Evolutionary conservation across 2,888 invertebrate species (phyloP), one percentile per base, ranked within the genome.

Genomic region (Agrotis exclamationis): DNA sequence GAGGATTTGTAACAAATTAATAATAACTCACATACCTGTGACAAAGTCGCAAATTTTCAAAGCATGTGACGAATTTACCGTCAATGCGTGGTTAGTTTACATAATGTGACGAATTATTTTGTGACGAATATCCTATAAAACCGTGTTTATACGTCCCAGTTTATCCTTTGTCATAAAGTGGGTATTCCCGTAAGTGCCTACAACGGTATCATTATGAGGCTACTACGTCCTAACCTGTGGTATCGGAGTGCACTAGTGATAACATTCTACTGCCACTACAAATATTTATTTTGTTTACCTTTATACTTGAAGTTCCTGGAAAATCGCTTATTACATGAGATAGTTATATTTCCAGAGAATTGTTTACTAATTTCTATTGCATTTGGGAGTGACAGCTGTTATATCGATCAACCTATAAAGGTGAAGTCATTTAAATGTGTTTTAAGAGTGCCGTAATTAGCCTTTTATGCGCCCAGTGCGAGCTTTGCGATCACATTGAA

Each of bases 211-310:
- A 51, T n/a, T 22, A 50, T 16, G 13, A 76, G 48, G 24, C 51
- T 18, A 54, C 18, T 11, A 22, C n/a, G 22, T 28, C 24, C 53
- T 74, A 68, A 56, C 63, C 22, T 50, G 45, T 0, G 22, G 16
- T 44, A 44, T 28, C 44, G 13, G 54, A 76, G 72, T 63, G 72
- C 59, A 50, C 14, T 62, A 33, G 3, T 44, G 81, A n/a, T 56
- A 56, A 56, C 39, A 80, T 76, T 24, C 51, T 75, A 56, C 65
- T 47, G 22, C 39, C 53, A 75, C 63, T 63, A 39, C 47, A 53
- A 51, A 11, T 22, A 22, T 14, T 24, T 6, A 57, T 70, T 66
- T 60, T 66, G 22, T 51, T 13, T 16, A 28, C 20, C 13, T 16
- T 13, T 20, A 16, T 50, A 60, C 39, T 64, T 48, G 4, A 63